These are phyloP conservation scores for Cheirogaleus major DNA, from an alignment of 2,797 vertebrate genomes.

Conservation along the genomic window DNA sequence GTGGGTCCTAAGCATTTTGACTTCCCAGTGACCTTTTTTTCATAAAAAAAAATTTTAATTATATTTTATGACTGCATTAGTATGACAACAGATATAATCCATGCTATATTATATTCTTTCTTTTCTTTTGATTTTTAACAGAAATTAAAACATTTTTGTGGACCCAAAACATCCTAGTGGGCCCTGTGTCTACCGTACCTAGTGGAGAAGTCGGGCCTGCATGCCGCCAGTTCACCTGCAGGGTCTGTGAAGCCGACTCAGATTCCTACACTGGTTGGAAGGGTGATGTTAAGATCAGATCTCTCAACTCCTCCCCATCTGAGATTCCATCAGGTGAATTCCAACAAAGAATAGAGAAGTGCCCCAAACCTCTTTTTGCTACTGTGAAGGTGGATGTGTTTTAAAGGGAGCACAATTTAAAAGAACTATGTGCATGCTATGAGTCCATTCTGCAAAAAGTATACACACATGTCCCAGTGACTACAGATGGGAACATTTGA, in stretches of 20 bases:
- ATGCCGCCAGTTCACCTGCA: neutral
- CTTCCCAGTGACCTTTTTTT: neutral
- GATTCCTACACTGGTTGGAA: neutral
- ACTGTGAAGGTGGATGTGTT: neutral
- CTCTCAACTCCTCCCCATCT: neutral
- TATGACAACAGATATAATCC: neutral
- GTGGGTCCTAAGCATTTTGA: neutral
- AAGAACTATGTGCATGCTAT: neutral
- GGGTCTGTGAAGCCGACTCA: neutral
- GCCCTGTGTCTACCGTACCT: neutral
- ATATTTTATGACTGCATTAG: neutral
- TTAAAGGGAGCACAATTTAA: neutral
- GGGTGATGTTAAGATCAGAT: neutral
- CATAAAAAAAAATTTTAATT: neutral
- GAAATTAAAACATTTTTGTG: neutral
- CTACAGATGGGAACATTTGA: neutral
- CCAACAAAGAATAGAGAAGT: neutral
- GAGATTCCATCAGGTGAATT: neutral
- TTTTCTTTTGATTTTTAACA: neutral
- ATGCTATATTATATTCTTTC: neutral
- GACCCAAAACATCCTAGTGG: neutral
- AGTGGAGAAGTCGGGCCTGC: neutral
- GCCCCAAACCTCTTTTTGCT: neutral
- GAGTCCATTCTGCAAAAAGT: neutral
- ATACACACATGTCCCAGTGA: fast-evolving